Evolutionary conservation across 1,140 invertebrate species (phyloP), one percentile per base, ranked within the genome.

Genomic region (Drosophila erecta): DNA sequence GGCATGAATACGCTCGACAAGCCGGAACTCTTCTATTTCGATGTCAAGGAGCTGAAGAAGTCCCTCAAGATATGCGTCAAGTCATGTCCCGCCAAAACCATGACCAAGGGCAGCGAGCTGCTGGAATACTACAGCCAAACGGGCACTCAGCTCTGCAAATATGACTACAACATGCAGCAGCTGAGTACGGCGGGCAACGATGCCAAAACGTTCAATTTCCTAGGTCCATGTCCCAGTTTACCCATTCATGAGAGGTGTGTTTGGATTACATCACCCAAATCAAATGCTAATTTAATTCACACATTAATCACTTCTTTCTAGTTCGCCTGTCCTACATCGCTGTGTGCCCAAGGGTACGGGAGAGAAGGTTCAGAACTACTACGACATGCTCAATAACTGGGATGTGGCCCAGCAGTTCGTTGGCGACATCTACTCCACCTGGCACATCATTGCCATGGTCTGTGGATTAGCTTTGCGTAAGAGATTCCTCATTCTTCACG

Each of bases 41-140:
- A 98, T 92, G 93, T 97, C 4, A 94, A 93, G 58, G 94, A 98
- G 86, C 93, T 97, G 2, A 94, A 94, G 44, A 94, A 95, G 43
- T 96, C 97, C 0, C 92, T 98, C 22, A 96, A 97, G 93, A 96
- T 98, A 66, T 99, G 98, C 93, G 97, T 99, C 0, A 96, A 96
- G 81, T 92, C 96, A 92, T 99, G 98, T 93, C 97, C 98, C 1
- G 94, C 95, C 70, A 93, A 92, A 66, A 94, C 93, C 17, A 80
- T 98, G 43, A 92, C 93, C 1, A 94, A 93, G 15, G 92, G 95
- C 11, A 85, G 93, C n/a, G 96, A 98, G 54, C 92, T 98, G 11
- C 93, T 95, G 73, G 86, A 93, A n/a, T 98, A 97, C 93, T 96
- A 96, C 76, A 93, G 93, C 56, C 93, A 95, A 60, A 96, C 95